These are phyloP conservation scores for Globia sparganii DNA, from an alignment of 2,888 invertebrate species.

Conservation along the genomic window DNA sequence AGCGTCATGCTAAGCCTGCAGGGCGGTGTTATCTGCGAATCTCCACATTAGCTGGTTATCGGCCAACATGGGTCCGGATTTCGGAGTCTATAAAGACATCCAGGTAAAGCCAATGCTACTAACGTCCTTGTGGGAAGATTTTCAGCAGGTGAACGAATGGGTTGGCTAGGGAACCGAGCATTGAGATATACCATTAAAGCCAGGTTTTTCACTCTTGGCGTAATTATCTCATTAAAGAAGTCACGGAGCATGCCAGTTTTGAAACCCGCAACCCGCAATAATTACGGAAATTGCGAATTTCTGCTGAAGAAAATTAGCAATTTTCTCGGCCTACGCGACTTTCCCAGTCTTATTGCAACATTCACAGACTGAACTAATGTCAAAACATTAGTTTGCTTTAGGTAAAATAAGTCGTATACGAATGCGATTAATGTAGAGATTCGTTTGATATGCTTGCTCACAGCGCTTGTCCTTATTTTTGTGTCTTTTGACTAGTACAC, in stretches of 20 bases:
- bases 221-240: constrained; percentile 1
- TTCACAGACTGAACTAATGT: not conserved
- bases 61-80: not conserved
- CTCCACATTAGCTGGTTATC: not conserved
- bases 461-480: too few species aligned
- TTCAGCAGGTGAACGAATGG: not conserved
- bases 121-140: not conserved
- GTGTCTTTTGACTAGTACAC: not conserved
- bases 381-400: not conserved
- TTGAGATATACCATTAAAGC: not conserved
- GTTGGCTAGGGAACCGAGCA: not conserved
- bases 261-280: not conserved
- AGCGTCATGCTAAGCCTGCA: too few species aligned
- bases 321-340: not conserved
- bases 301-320: not conserved
- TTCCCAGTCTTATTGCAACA: too few species aligned
- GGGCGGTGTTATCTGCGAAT: not conserved
- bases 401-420: not conserved
- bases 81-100: not conserved
- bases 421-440: not conserved
- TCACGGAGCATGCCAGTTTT: not conserved
- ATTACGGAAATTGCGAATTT: not conserved
- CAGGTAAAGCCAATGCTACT: not conserved
- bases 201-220: not conserved
- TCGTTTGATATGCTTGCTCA: not conserved